These are phyloP conservation scores for Corvus cornix DNA, from an alignment of 2,113 vertebrate genomes.

Conservation along the genomic window DNA sequence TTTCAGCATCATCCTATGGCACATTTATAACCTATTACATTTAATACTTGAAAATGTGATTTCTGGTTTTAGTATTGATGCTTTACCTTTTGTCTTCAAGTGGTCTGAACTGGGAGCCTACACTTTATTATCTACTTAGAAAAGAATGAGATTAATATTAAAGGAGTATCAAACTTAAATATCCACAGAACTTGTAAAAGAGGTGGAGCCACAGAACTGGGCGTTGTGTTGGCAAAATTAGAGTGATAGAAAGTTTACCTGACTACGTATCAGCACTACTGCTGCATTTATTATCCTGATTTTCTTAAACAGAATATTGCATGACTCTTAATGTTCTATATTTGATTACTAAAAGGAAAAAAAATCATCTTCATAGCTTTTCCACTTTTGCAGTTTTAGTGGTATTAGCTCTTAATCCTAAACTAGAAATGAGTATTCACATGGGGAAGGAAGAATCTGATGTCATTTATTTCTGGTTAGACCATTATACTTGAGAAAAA, in stretches of 20 bases:
- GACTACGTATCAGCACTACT: not conserved
- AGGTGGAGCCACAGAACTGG: not conserved
- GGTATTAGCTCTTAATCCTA: not conserved
- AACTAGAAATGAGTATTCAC: not conserved
- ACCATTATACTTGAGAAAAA: not conserved
- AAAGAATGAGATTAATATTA: not conserved
- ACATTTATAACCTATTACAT: not conserved
- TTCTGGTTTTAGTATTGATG: not conserved
- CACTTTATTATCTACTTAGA: not conserved
- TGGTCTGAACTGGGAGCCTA: not conserved
- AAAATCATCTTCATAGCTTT: not conserved
- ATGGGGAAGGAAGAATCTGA: not conserved
- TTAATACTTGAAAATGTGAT: not conserved
- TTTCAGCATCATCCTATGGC: not conserved
- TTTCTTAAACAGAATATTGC: not conserved
- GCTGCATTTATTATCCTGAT: not conserved
- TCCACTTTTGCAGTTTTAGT: not conserved
- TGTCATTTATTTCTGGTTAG: not conserved
- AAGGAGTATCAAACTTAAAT: not conserved
- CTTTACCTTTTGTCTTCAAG: not conserved
- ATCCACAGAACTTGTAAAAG: not conserved
- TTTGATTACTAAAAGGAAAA: not conserved
- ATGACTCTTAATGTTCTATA: not conserved
- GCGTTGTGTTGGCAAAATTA: not conserved
- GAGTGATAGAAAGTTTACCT: not conserved